These are phyloP conservation scores for Geothlypis trichas DNA, from an alignment of 2,113 vertebrate species.

Conservation along the genomic window DNA sequence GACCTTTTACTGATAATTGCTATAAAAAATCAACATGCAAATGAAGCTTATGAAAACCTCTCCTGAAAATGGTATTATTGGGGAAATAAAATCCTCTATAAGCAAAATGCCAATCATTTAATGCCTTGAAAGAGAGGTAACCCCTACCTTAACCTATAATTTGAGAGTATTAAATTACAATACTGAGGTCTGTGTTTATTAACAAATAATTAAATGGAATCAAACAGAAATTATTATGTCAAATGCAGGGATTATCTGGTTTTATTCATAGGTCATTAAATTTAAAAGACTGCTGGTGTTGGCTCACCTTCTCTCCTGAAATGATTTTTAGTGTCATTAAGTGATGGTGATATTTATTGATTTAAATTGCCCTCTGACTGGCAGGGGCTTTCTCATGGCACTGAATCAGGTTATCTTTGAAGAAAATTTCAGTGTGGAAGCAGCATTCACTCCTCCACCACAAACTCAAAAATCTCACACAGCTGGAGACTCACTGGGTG, in stretches of 20 bases:
- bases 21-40: slow-evolving; percentile 73
- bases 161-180: slow-evolving; percentile 23
- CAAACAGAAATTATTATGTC: slow-evolving; percentile 19
- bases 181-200: slow-evolving; percentile 37
- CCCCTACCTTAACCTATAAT: slow-evolving; percentile 6
- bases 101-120: slow-evolving; percentile 23
- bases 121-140: slow-evolving; percentile 7
- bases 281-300: slow-evolving; percentile 4
- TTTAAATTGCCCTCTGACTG: background rate
- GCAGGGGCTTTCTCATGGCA: background rate
- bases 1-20: slow-evolving; percentile 82
- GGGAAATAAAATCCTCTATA: slow-evolving; percentile 43
- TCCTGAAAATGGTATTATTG: background rate
- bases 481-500: background rate
- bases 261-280: slow-evolving; percentile 49
- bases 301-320: background rate
- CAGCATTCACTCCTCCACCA: background rate
- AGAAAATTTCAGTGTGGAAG: background rate
- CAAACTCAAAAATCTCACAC: background rate
- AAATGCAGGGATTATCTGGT: slow-evolving; percentile 37
- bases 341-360: background rate
- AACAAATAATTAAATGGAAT: slow-evolving; percentile 60
- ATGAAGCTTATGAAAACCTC: slow-evolving; percentile 66
- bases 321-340: background rate
- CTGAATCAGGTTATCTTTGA: background rate